Base-by-base conservation (phyloP, 2,113 vertebrate species). In the Polypterus bichir region DNA sequence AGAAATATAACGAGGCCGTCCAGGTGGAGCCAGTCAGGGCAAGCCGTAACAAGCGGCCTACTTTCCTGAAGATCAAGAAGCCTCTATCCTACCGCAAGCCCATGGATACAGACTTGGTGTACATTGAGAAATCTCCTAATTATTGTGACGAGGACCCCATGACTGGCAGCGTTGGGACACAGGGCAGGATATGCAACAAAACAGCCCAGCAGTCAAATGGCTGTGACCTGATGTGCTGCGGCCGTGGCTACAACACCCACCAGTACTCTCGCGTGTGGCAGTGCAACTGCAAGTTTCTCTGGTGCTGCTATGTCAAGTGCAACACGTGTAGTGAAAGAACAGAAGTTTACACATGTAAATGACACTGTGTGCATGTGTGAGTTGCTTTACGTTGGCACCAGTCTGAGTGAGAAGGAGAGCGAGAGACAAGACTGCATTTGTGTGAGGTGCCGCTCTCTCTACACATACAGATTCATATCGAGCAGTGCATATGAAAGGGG, bases 301-400 rank as follows among this genome's bases (percentile, higher is more conserved):
- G 95, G 95, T 99, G 96, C 86, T 99, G 96, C 83, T 96, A 94
- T 0, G 96, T 99, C 44, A 97, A 92, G 64, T 99, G 96, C 81
- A 98, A 95, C 90, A 99, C 94, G 0, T 99, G 96, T 85, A 99
- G 92, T 0, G 96, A 99, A 81, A 89, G 90, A 85, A 98, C 95
- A 54, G 94, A 98, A 80, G 92, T 98, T 59, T 91, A 94, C 63
- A 95, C 92, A 2, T 96, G 94, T 77, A 97, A 97, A 83, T 97
- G 86, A 91, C 27, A 27, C 27, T 27, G 27, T 27, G 27, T 27
- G 27, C 27, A 27, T 27, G 5, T 44, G 61, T 48, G 62, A 47
- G 5, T 2, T 3, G 5, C 44, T 49, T 54, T 5, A 47, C 4
- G 46, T 65, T 65, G 59, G 51, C 63, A 27, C 27, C 27, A 2